Evolutionary conservation across 2,888 invertebrate species (phyloP).

Genomic region (Gibbula magus): DNA sequence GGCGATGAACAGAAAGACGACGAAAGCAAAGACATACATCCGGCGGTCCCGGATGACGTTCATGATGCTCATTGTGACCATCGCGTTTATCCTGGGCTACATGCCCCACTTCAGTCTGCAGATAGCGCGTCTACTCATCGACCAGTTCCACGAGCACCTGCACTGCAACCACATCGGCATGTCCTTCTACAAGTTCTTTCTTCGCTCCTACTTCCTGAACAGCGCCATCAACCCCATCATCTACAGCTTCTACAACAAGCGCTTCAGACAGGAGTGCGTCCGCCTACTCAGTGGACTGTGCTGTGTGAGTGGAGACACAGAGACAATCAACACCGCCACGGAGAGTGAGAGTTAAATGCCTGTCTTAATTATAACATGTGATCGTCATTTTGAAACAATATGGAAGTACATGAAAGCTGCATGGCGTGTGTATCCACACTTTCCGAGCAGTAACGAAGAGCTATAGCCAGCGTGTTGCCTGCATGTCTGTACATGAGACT

Average conservation of each 20-base stretch:
- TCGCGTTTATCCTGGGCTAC: constrained; percentile 15
- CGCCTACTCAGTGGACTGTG: not conserved
- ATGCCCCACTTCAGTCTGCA: constrained; percentile 16
- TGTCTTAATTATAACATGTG: too few species aligned
- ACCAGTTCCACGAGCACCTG: not conserved
- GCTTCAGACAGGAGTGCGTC: constrained; percentile 20
- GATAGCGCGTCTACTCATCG: not conserved
- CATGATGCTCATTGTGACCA: constrained; percentile 20
- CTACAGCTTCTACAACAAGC: constrained; percentile 20
- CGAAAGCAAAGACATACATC: not conserved
- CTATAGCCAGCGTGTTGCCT: too few species aligned
- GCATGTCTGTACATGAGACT: too few species aligned
- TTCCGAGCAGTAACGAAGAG: too few species aligned
- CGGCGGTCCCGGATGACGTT: constrained; percentile 8
- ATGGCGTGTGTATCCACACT: too few species aligned
- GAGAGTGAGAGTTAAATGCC: not conserved
- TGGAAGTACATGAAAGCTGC: too few species aligned
- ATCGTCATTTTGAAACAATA: too few species aligned
- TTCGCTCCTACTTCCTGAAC: constrained; percentile 22
- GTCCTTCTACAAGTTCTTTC: not conserved
- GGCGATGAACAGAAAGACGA: not conserved
- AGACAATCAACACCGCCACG: not conserved
- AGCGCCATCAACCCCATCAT: constrained; percentile 22
- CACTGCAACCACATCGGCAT: constrained; percentile 8
- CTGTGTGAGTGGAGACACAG: not conserved